Conservation (phyloP, 2,113 vertebrate genomes). For the Sinocyclocheilus grahami region DNA sequence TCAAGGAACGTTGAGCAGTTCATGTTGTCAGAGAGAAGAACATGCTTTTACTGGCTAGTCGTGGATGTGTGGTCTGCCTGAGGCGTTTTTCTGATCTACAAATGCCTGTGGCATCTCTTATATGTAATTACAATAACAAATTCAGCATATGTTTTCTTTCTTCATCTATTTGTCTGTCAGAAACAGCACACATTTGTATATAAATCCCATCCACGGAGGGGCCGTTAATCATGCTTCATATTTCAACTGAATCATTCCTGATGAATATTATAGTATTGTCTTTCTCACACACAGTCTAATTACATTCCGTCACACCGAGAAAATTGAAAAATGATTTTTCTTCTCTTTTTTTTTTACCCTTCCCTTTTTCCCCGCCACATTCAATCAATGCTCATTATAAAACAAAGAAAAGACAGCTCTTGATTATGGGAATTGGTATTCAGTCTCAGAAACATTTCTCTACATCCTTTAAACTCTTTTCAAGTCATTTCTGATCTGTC, state of each 20-base stretch:
- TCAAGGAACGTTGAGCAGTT: not conserved
- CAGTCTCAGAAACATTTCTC: slow-evolving; percentile 34
- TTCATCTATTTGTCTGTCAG: slow-evolving; percentile 27
- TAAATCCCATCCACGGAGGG: slow-evolving; percentile 9
- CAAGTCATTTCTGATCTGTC: slow-evolving; percentile 42
- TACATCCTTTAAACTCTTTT: slow-evolving; percentile 37
- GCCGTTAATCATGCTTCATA: slow-evolving; percentile 30
- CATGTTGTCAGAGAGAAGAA: slow-evolving; percentile 25
- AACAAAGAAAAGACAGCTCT: slow-evolving; percentile 37
- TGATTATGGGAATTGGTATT: slow-evolving; percentile 54
- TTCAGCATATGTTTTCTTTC: slow-evolving; percentile 32
- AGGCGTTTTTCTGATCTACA: not conserved
- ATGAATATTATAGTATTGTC: slow-evolving; percentile 45
- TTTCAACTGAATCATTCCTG: slow-evolving; percentile 42
- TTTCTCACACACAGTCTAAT: slow-evolving; percentile 48
- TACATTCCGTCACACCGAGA: slow-evolving; percentile 42
- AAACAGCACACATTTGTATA: slow-evolving; percentile 25
- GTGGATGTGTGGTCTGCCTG: not conserved
- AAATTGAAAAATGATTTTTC: slow-evolving; percentile 53
- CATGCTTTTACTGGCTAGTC: not conserved
- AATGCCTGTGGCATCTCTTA: slow-evolving; percentile 21
- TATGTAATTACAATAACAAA: slow-evolving; percentile 41
- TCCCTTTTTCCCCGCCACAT: not conserved
- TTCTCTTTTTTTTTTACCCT: slow-evolving; percentile 27
- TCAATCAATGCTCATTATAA: slow-evolving; percentile 52